Evolutionary conservation across 1,140 invertebrate genomes (phyloP).

Genomic region (Pectinophora gossypiella): DNA sequence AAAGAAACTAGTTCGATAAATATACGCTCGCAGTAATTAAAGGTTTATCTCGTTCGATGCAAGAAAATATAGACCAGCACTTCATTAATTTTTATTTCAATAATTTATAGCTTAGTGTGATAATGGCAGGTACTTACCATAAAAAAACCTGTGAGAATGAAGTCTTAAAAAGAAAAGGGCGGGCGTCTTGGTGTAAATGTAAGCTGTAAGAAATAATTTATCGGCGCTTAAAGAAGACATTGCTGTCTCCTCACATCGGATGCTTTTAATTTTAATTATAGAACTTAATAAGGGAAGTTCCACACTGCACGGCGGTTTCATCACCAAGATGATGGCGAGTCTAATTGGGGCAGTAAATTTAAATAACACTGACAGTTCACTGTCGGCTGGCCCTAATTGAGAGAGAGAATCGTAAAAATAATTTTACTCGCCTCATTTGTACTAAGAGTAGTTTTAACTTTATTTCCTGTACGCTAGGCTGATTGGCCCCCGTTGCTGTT

Average conservation of each 20-base stretch:
- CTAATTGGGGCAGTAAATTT: constrained; percentile 73
- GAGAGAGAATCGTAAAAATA: constrained; percentile 72
- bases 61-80: too few relatives aligned
- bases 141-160: too few relatives aligned
- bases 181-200: too few relatives aligned
- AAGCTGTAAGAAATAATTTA: neutral
- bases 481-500: constrained; percentile 52
- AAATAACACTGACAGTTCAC: constrained; percentile 70
- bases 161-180: too few relatives aligned
- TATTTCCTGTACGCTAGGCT: constrained; percentile 56
- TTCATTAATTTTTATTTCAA: too few relatives aligned
- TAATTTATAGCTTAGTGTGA: too few relatives aligned
- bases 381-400: constrained; percentile 66
- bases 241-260: constrained; percentile 9
- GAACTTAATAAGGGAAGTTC: constrained; percentile 70
- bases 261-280: constrained; percentile 69
- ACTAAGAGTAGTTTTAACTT: constrained; percentile 59
- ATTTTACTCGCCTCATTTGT: constrained; percentile 71
- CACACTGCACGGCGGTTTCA: constrained; percentile 60
- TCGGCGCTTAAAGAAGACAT: neutral
- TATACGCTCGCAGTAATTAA: too few relatives aligned
- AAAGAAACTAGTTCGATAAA: too few relatives aligned
- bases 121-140: too few relatives aligned
- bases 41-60: too few relatives aligned
- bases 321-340: constrained; percentile 63